Conservation (phyloP, 2,797 vertebrate genomes). For the Eidolon dupreanum region DNA sequence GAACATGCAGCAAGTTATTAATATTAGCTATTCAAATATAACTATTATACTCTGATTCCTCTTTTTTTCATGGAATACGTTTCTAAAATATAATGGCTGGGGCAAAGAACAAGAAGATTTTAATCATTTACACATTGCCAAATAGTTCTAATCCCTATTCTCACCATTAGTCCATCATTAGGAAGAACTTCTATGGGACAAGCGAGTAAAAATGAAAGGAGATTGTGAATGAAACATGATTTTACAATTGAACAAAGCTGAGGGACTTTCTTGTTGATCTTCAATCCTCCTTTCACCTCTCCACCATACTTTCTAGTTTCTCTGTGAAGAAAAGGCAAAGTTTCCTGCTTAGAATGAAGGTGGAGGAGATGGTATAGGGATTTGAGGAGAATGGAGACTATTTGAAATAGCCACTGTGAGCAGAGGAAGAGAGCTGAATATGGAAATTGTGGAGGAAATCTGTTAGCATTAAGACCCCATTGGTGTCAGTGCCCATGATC, state of each 20-base stretch:
- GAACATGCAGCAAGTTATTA: neutral
- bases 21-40: neutral
- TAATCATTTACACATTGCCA: neutral
- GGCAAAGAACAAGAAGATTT: neutral
- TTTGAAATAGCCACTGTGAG: neutral
- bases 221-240: neutral
- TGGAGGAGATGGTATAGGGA: neutral
- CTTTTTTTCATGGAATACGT: neutral
- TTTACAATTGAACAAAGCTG: neutral
- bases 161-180: neutral
- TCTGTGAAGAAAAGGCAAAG: neutral
- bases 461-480: neutral
- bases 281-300: neutral
- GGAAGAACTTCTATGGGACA: neutral
- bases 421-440: neutral
- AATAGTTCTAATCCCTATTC: neutral
- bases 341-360: neutral
- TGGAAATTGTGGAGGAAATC: neutral
- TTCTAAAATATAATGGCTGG: neutral
- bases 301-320: neutral
- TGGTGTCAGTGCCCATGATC: neutral
- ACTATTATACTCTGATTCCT: neutral
- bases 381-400: neutral
- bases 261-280: neutral
- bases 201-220: neutral